Evolutionary conservation across 2,797 vertebrate species (phyloP).

Genomic region (Trachurus trachurus): DNA sequence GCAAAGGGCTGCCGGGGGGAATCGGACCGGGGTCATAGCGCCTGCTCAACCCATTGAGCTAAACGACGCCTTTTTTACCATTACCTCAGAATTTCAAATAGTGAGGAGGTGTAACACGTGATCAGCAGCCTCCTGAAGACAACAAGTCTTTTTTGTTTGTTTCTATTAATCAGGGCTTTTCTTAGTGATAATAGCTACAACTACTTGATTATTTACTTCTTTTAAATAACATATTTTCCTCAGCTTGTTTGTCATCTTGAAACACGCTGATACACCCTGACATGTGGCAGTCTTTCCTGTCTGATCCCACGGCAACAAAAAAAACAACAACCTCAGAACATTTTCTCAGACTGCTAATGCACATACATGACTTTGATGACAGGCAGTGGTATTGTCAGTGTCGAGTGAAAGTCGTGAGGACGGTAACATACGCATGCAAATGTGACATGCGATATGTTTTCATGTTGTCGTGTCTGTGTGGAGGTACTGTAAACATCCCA

Average conservation of each 20-base stretch:
- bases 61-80: constrained; percentile 30
- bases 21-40: too few species aligned
- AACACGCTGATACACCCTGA: constrained; percentile 9
- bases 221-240: constrained; percentile 13
- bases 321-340: neutral
- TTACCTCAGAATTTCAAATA: constrained; percentile 50
- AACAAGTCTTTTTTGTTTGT: constrained; percentile 26
- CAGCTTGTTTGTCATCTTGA: constrained; percentile 21
- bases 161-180: constrained; percentile 35
- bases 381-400: constrained; percentile 14
- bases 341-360: constrained; percentile 30
- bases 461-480: constrained; percentile 21
- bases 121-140: constrained; percentile 37
- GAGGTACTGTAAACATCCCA: constrained; percentile 23
- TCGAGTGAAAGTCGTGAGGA: constrained; percentile 24
- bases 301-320: constrained; percentile 30
- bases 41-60: too few species aligned
- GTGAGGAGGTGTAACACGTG: constrained; percentile 51
- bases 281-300: constrained; percentile 28
- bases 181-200: constrained; percentile 27
- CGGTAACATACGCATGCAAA: constrained; percentile 49
- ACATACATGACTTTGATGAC: constrained; percentile 24
- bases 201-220: constrained; percentile 38
- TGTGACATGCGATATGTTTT: constrained; percentile 39
- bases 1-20: too few species aligned